phyloP scores from a whole-genome alignment of 2,113 vertebrate species.

The Pimephales promelas region DNA sequence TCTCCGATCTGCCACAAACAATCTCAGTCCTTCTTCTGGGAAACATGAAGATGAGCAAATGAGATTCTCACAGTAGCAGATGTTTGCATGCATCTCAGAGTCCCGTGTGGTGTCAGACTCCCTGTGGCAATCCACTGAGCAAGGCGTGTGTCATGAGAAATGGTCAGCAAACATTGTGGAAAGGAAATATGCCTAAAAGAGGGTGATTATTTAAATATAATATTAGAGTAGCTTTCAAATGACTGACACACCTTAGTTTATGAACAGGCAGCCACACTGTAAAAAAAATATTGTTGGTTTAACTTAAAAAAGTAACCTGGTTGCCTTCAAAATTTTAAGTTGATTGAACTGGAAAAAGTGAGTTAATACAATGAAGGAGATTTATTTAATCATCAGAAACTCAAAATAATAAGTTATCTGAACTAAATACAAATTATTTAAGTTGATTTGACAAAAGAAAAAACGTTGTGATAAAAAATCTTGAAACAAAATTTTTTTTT shows the following conservation, averaged over 20 bases:
- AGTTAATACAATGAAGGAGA: too few relatives aligned
- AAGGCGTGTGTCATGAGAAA: slow-evolving; percentile 30
- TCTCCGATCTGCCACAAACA: slow-evolving; percentile 14
- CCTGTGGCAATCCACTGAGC: slow-evolving; percentile 15
- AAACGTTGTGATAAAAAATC: too few relatives aligned
- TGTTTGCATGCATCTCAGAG: slow-evolving; percentile 27
- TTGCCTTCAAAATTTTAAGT: too few relatives aligned
- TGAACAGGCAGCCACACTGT: neutral
- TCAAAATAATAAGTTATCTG: too few relatives aligned
- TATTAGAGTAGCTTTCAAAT: neutral
- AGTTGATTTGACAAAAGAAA: too few relatives aligned
- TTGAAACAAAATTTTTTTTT: too few relatives aligned
- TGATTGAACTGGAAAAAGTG: too few relatives aligned
- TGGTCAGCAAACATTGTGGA: neutral
- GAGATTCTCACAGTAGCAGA: slow-evolving; percentile 15
- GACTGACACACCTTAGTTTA: neutral
- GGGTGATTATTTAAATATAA: neutral
- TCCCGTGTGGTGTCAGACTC: slow-evolving; percentile 32
- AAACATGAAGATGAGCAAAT: neutral
- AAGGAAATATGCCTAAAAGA: neutral
- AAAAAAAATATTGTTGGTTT: too few relatives aligned
- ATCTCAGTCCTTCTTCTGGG: neutral
- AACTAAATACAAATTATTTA: too few relatives aligned
- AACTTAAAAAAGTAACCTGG: too few relatives aligned
- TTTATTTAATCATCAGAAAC: too few relatives aligned